These are phyloP conservation scores for Meiosimyza platycephala DNA, from an alignment of 2,888 invertebrate genomes.

Conservation along the genomic window DNA sequence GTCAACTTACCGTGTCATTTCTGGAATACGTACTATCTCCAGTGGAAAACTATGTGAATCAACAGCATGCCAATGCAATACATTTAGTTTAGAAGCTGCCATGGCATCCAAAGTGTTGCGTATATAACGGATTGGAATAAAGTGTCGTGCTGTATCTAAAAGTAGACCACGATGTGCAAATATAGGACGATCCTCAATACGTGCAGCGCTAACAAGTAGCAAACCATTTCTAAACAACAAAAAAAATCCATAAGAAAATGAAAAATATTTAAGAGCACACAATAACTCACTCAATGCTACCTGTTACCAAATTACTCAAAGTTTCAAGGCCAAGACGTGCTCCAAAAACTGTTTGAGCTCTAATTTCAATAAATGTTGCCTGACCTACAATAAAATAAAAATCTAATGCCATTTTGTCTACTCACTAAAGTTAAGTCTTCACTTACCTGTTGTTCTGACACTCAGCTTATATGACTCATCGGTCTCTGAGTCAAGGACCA, in stretches of 20 bases:
- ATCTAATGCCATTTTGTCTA: background rate
- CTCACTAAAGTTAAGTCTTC: background rate
- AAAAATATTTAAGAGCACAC: conserved; percentile 19
- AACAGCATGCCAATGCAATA: conserved; percentile 92
- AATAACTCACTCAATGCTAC: conserved; percentile 51
- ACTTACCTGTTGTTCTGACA: conserved; percentile 71
- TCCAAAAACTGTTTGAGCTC: conserved; percentile 76
- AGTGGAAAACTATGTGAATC: conserved; percentile 95
- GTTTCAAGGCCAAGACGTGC: conserved; percentile 83
- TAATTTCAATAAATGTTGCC: conserved; percentile 70
- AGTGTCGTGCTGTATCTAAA: conserved; percentile 91
- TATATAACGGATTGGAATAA: conserved; percentile 77
- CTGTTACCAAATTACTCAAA: conserved; percentile 75
- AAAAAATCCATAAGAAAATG: conserved; percentile 28
- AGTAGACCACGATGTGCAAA: conserved; percentile 89
- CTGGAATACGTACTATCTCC: conserved; percentile 79
- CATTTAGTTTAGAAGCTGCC: conserved; percentile 89
- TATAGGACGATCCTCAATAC: conserved; percentile 81
- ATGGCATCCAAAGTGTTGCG: conserved; percentile 81
- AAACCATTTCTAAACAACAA: conserved; percentile 68
- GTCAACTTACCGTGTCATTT: conserved; percentile 75
- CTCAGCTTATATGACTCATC: conserved; percentile 77
- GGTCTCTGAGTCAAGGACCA: conserved; percentile 74
- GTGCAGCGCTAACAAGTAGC: conserved; percentile 73
- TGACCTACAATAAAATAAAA: conserved; percentile 60